Evolutionary conservation across 2,888 invertebrate genomes (phyloP), one percentile per base, ranked within the genome.

Genomic region (Clistopyga incitator): DNA sequence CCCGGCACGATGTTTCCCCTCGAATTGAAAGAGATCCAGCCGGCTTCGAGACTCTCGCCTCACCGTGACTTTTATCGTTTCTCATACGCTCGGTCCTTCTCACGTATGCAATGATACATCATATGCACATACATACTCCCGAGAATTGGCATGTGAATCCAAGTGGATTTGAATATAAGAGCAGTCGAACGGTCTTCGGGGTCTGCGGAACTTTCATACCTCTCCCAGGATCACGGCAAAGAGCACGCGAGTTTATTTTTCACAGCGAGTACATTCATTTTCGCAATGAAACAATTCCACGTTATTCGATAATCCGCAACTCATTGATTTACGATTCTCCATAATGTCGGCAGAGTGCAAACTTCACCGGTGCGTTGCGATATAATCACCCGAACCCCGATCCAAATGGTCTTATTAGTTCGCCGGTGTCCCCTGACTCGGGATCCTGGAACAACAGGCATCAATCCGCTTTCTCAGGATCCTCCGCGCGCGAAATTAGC

Each of bases 401-500:
- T 34, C 47, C 61, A 47, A 61, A 47, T 64, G 47, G 47, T 47
- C 34, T 64, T 42, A 20, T 34, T 52, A 54, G n/a, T 59, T 18
- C 50, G 45, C 25, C 25, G 45, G 11, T 42, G 59, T 59, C 50
- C 50, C 76, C 25, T 59, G 65, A 23, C 70, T 45, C 20, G 45
- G 59, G 67, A 68, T 65, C 47, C 75, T 23, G 68, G 50, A 67
- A 80, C 68, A 74, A 68, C 72, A 25, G 68, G 76, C 77, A 77
- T 77, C 77, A 83, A 83, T 83, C 76, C 83, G 82, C 71, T 82
- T 78, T 82, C 79, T 71, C 65, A 34, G 54, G 59, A 76, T 50
- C 78, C 70, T 47, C 77, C 20, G 61, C 20, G 61, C 54, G 68
- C 78, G 74, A 84, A 81, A 84, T 84, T 84, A 78, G 70, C 70